Evolutionary conservation across 1,140 invertebrate genomes (phyloP), one percentile per base, ranked within the genome.

Genomic region (Phenacoccus solenopsis): DNA sequence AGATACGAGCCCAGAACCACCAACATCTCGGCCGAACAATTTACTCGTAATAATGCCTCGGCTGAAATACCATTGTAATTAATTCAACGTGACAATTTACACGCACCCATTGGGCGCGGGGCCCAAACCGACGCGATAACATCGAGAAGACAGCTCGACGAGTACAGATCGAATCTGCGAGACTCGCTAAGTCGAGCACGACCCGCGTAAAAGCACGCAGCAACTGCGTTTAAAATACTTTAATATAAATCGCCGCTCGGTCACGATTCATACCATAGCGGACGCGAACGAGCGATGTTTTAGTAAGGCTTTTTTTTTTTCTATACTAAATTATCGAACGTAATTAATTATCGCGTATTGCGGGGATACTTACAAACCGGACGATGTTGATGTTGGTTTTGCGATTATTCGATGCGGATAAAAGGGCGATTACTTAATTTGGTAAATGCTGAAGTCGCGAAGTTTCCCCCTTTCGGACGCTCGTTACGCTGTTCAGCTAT

Each of bases 31-130:
- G n/a, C n/a, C n/a, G n/a, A n/a, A n/a, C n/a, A n/a, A n/a, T n/a
- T n/a, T n/a, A n/a, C n/a, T n/a, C n/a, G n/a, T 49, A 49, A 49
- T 49, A 49, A 49, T 49, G 5, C 38, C 2, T 16, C 4, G 5
- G 5, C 20, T 5, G 16, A 16, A 49, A 49, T 49, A 49, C 38
- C 38, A 16, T 32, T 49, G 38, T 49, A 49, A 49, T 49, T 49
- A 49, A 49, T 49, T 49, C 38, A 49, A 49, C 38, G 38, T 49
- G 38, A 49, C 38, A 49, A 49, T 49, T 49, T 49, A 49, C 38
- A 49, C 38, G 38, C 38, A 49, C 38, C 20, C n/a, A n/a, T n/a
- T n/a, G n/a, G n/a, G n/a, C n/a, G n/a, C 5, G 38, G 12, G 20
- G 13, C 38, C 38, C 38, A 16, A n/a, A 16, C 38, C 38, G 38